Evolutionary conservation across 2,888 invertebrate genomes (phyloP).

Genomic region (Spicauda simplicius): DNA sequence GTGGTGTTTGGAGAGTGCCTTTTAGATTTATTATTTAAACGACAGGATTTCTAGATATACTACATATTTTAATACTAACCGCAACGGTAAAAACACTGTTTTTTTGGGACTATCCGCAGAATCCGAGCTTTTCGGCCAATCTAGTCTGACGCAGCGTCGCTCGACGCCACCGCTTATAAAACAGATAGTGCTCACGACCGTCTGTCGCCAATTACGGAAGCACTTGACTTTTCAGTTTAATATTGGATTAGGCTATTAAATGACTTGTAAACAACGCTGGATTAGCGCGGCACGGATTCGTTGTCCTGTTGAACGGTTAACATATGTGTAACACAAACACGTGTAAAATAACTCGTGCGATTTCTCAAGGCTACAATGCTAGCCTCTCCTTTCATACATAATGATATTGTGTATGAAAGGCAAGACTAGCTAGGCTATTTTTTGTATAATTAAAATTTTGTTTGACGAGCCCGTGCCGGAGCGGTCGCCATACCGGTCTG

Average conservation of each 20-base stretch:
- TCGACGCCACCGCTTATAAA: constrained; percentile 45
- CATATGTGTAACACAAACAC: not conserved
- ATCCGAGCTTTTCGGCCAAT: not conserved
- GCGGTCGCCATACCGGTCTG: too few species aligned
- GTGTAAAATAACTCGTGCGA: not conserved
- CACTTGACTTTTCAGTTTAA: constrained; percentile 66
- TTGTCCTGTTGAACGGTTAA: not conserved
- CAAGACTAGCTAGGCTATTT: too few species aligned
- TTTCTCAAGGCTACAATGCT: not conserved
- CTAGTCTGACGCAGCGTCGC: constrained; percentile 47
- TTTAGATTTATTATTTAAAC: too few species aligned
- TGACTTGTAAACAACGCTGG: constrained; percentile 44
- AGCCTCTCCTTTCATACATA: too few species aligned
- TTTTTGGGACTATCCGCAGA: not conserved
- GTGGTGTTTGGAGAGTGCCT: too few species aligned
- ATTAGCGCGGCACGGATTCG: constrained; percentile 24
- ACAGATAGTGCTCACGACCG: constrained; percentile 40
- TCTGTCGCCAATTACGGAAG: constrained; percentile 67
- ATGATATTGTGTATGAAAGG: too few species aligned
- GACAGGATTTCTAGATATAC: too few species aligned
- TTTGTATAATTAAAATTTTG: too few species aligned
- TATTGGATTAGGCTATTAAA: constrained; percentile 46
- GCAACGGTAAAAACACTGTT: too few species aligned
- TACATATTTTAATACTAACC: too few species aligned
- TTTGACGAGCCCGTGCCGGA: too few species aligned